Evolutionary conservation across 2,888 invertebrate species (phyloP).

Genomic region (Pristionchus entomophagus): DNA sequence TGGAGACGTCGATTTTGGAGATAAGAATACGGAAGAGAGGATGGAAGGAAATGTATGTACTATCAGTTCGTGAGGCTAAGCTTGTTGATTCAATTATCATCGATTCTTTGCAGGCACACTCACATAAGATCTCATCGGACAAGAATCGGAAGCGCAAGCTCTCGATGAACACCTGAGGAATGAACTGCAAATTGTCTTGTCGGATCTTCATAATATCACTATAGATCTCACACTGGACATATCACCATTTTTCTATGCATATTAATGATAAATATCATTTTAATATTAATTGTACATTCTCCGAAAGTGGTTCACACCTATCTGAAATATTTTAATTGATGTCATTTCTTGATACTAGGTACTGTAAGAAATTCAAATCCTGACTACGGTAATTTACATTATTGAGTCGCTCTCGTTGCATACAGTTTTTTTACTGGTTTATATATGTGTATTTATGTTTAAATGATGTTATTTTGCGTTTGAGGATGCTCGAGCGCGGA

Average conservation of each 20-base stretch:
- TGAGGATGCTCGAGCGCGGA: background rate
- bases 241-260: too few species aligned
- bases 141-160: conserved; percentile 16
- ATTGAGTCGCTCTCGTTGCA: background rate
- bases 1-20: background rate
- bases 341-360: too few species aligned
- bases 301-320: background rate
- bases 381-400: background rate
- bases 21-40: background rate
- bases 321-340: background rate
- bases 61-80: too few species aligned
- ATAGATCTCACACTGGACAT: too few species aligned
- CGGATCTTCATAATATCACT: background rate
- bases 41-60: background rate
- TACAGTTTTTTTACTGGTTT: too few species aligned
- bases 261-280: background rate
- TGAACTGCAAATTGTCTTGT: background rate
- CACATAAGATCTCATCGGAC: background rate
- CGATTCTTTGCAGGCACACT: too few species aligned
- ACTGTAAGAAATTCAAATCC: too few species aligned
- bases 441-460: background rate
- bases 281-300: background rate
- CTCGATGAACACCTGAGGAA: background rate
- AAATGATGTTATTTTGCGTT: background rate
- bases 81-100: too few species aligned